These are phyloP conservation scores for Zootoca vivipara DNA, from an alignment of 2,113 vertebrate genomes.

Conservation along the genomic window DNA sequence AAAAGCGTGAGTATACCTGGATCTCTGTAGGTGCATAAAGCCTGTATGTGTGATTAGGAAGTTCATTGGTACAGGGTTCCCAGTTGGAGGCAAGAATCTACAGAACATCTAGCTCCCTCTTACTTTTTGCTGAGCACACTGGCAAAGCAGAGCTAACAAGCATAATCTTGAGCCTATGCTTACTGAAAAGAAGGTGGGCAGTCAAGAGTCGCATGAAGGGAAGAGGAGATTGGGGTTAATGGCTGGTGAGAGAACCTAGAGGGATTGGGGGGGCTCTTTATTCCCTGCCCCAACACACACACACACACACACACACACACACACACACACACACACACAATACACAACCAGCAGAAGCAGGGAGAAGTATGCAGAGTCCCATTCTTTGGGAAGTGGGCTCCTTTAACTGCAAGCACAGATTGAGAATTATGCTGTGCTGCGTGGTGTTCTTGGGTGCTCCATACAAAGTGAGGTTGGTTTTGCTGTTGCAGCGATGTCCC, in stretches of 20 bases:
- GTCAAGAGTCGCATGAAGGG: too few relatives aligned
- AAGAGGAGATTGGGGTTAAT: background rate
- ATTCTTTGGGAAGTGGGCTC: background rate
- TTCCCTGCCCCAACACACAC: too few relatives aligned
- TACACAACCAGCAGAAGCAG: background rate
- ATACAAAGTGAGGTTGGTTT: background rate
- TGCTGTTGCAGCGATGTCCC: background rate
- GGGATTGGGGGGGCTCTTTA: background rate
- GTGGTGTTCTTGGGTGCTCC: background rate
- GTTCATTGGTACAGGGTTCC: background rate
- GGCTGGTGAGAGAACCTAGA: background rate
- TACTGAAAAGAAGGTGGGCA: background rate
- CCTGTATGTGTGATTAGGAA: background rate
- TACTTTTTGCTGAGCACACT: background rate
- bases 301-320: too few relatives aligned
- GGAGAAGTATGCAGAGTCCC: background rate
- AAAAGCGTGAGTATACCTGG: background rate
- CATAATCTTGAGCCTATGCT: background rate
- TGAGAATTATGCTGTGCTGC: background rate
- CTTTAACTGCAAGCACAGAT: background rate
- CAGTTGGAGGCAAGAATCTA: background rate
- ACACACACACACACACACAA: too few relatives aligned
- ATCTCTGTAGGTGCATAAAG: background rate
- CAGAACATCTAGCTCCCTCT: background rate
- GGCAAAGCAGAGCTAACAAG: background rate